Conservation (phyloP, 2,888 invertebrate species). For the Synanthedon tipuliformis region DNA sequence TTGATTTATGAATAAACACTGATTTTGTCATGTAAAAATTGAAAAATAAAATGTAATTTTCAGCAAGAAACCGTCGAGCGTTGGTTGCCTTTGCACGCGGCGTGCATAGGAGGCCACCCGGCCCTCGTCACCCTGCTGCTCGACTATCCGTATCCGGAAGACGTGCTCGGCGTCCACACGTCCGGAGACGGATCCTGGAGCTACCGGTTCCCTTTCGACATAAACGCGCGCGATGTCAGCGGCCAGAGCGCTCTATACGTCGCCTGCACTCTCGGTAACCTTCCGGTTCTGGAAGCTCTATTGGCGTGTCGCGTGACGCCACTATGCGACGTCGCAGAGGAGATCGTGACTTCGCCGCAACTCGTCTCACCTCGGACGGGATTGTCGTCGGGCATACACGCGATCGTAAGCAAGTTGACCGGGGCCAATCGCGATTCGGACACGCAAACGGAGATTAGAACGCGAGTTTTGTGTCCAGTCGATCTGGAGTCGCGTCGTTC, state of each 20-base stretch:
- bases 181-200: slow-evolving; percentile 74
- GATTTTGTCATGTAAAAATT: not conserved
- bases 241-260: slow-evolving; percentile 93
- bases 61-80: slow-evolving; percentile 90
- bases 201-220: slow-evolving; percentile 90
- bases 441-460: slow-evolving; percentile 71
- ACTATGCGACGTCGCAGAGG: not conserved
- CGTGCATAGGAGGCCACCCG: slow-evolving; percentile 89
- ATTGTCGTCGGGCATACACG: slow-evolving; percentile 89
- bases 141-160: slow-evolving; percentile 83
- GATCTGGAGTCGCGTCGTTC: slow-evolving; percentile 79
- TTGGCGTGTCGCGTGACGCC: slow-evolving; percentile 37
- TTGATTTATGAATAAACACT: no score
- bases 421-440: slow-evolving; percentile 22
- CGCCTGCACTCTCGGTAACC: slow-evolving; percentile 86
- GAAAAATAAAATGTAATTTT: no score
- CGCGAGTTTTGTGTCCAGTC: slow-evolving; percentile 82
- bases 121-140: slow-evolving; percentile 82
- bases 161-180: slow-evolving; percentile 39
- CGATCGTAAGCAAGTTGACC: slow-evolving; percentile 86
- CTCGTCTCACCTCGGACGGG: slow-evolving; percentile 75
- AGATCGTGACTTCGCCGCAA: slow-evolving; percentile 9
- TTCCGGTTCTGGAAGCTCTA: slow-evolving; percentile 80
- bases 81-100: slow-evolving; percentile 93
- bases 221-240: slow-evolving; percentile 90